Evolutionary conservation across 35 echinoderm and acorn worm genomes (phyloP).

Genomic region (Ophioderma brevispina): DNA sequence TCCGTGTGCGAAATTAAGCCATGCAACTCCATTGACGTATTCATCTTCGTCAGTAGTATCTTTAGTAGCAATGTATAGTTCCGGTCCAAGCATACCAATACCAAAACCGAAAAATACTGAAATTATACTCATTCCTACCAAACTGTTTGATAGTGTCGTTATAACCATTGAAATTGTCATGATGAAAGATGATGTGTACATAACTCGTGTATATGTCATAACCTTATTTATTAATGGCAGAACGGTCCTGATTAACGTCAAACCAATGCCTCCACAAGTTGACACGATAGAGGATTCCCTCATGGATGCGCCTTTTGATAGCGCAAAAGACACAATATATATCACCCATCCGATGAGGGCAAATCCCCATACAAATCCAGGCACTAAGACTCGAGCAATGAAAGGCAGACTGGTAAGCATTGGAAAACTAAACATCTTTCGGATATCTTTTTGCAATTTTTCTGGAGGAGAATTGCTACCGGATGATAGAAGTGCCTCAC

Average conservation of each 20-base stretch:
- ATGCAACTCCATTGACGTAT: not conserved
- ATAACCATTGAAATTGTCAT: not conserved
- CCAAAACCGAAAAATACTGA: not conserved
- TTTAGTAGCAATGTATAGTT: not conserved
- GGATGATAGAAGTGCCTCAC: too few relatives aligned
- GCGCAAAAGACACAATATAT: not conserved
- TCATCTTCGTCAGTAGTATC: not conserved
- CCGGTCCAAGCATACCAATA: not conserved
- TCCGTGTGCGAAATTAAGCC: not conserved
- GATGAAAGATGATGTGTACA: not conserved
- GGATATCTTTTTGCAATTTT: too few relatives aligned
- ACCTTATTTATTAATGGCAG: not conserved
- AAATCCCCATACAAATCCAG: not conserved
- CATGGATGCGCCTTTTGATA: not conserved
- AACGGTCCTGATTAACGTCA: not conserved
- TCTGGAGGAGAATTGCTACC: too few relatives aligned
- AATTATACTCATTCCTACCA: not conserved
- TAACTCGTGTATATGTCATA: not conserved
- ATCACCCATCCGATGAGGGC: not conserved
- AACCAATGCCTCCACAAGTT: not conserved
- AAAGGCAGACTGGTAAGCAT: not conserved
- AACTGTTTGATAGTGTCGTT: not conserved
- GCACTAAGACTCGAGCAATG: not conserved
- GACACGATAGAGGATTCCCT: not conserved
- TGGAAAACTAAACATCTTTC: too few relatives aligned